Conservation (phyloP, 2,888 invertebrate species). For the Ophion ellenae region DNA sequence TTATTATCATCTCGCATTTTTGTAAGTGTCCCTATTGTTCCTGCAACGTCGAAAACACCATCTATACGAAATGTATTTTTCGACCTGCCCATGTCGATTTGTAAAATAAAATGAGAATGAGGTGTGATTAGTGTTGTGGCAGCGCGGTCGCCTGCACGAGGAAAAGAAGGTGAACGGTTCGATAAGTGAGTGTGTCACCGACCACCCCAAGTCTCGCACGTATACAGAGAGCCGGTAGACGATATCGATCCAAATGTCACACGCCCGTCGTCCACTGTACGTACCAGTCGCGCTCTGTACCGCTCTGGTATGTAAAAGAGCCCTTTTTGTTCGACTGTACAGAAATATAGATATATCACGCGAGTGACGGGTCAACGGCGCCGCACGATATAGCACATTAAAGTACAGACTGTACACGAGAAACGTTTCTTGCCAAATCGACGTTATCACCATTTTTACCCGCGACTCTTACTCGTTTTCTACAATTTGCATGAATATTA, state of each 20-base stretch:
- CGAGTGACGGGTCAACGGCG: slow-evolving; percentile 32
- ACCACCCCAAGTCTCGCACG: slow-evolving; percentile 4
- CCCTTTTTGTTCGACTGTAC: slow-evolving; percentile 7
- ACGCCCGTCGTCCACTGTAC: slow-evolving; percentile 44
- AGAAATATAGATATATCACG: slow-evolving; percentile 4
- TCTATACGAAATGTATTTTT: neutral
- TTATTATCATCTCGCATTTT: neutral
- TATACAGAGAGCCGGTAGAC: slow-evolving; percentile 26
- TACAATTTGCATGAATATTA: neutral
- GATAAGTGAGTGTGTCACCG: slow-evolving; percentile 60
- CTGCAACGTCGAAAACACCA: neutral
- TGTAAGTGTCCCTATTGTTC: neutral
- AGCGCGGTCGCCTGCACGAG: neutral
- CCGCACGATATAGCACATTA: slow-evolving; percentile 9
- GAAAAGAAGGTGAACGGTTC: slow-evolving; percentile 36
- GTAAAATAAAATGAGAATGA: neutral
- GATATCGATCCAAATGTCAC: slow-evolving; percentile 64
- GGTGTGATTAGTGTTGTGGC: neutral
- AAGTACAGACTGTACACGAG: neutral
- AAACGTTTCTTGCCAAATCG: neutral
- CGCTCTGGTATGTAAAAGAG: slow-evolving; percentile 18
- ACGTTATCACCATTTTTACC: neutral
- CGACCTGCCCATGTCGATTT: neutral
- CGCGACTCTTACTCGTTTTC: neutral
- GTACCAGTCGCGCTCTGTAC: slow-evolving; percentile 22